phyloP scores from a whole-genome alignment of 2,797 vertebrate genomes.

The Aplochiton taeniatus region DNA sequence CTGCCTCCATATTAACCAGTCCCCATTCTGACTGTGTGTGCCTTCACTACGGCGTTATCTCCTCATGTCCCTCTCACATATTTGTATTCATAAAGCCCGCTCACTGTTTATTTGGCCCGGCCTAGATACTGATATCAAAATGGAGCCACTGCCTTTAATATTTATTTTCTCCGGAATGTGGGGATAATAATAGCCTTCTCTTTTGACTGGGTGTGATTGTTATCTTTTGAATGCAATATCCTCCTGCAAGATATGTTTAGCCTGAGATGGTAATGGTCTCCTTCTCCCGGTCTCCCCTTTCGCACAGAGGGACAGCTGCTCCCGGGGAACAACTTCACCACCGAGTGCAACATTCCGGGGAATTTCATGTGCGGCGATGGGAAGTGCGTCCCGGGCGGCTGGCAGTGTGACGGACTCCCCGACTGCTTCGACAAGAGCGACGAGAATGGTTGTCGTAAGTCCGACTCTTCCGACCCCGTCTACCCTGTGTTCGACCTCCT shows the following conservation, averaged over 20 bases:
- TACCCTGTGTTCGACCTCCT: too few relatives aligned
- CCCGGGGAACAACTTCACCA: conserved; percentile 93
- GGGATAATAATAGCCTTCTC: conserved; percentile 25
- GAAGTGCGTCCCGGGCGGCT: conserved; percentile 87
- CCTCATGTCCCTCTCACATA: conserved; percentile 23
- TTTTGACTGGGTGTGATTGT: conserved; percentile 39
- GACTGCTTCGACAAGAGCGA: conserved; percentile 96
- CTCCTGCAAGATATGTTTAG: conserved; percentile 27
- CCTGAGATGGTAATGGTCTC: conserved; percentile 26
- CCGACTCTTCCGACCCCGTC: conserved; percentile 8
- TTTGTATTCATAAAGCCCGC: conserved; percentile 43
- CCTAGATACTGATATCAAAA: conserved; percentile 39
- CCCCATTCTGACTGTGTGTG: conserved; percentile 25
- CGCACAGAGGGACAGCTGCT: conserved; percentile 89
- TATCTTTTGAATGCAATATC: conserved; percentile 27
- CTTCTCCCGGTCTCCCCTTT: conserved; percentile 7
- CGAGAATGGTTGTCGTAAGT: conserved; percentile 96
- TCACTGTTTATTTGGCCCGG: conserved; percentile 33
- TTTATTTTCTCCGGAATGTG: conserved; percentile 26
- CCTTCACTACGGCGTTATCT: conserved; percentile 24
- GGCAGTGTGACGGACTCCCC: conserved; percentile 90
- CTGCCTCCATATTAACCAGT: conserved; percentile 16
- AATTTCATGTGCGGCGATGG: conserved; percentile 96
- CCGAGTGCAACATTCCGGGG: conserved; percentile 94
- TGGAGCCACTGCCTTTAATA: conserved; percentile 33